Conservation (phyloP, 2,888 invertebrate species). For the Scaptomyza parva region DNA sequence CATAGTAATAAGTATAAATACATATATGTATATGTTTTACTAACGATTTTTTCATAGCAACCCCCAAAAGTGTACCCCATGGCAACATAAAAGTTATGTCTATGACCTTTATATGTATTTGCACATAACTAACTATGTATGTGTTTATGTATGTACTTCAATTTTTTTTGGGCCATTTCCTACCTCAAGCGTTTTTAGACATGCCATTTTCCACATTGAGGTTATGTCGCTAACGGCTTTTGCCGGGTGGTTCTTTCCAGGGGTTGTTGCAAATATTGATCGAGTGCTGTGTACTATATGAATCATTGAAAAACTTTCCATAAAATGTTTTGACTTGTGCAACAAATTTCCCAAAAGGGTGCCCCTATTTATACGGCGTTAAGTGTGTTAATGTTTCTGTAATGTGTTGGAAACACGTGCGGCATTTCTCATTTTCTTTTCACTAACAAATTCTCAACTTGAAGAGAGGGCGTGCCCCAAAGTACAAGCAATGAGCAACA, state of each 20-base stretch:
- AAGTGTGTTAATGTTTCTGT: conserved; percentile 58
- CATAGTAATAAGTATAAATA: conserved; percentile 3
- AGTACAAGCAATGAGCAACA: conserved; percentile 31
- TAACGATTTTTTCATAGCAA: conserved; percentile 32
- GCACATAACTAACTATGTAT: conserved; percentile 9
- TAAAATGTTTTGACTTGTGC: conserved; percentile 3
- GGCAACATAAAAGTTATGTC: conserved; percentile 19
- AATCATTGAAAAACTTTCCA: neutral
- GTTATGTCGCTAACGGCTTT: conserved; percentile 47
- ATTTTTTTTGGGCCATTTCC: conserved; percentile 55
- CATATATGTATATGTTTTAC: conserved; percentile 27
- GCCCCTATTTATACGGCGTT: conserved; percentile 24
- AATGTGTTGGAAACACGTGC: conserved; percentile 66
- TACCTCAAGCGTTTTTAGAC: conserved; percentile 54
- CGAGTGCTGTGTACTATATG: neutral
- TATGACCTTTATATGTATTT: conserved; percentile 41
- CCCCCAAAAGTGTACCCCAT: conserved; percentile 32
- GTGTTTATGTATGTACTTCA: conserved; percentile 4
- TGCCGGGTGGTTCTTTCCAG: conserved; percentile 33
- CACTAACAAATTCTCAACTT: conserved; percentile 42
- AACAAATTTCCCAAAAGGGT: neutral
- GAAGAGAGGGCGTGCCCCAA: conserved; percentile 41
- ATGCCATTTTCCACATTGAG: conserved; percentile 57
- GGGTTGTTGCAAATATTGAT: conserved; percentile 45
- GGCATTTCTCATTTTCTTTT: conserved; percentile 55